Evolutionary conservation across 2,113 vertebrate species (phyloP), one percentile per base, ranked within the genome.

Genomic region (Ranitomeya imitator): DNA sequence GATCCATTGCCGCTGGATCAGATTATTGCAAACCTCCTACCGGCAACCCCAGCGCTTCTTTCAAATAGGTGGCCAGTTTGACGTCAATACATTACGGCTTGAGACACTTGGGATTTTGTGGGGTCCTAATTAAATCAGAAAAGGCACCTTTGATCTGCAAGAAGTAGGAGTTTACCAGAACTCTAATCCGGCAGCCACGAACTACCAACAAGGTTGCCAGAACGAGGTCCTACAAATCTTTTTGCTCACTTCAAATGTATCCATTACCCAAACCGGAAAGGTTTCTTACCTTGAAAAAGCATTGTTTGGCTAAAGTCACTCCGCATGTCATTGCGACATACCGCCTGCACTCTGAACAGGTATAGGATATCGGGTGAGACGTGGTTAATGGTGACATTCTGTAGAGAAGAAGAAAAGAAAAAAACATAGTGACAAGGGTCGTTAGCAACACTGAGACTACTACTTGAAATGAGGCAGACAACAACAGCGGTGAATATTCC

Each of bases 221-320:
- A 45, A 4, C 37, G 3, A 4, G 37, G 37, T 45, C 37, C 37
- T 4, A 45, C 37, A 3, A 5, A 45, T 45, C 37, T 45, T 45
- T 45, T 45, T 45, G 5, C 1, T 45, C 37, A 45, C 3, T 5
- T 45, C 37, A 45, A 18, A 60, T 18, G 8, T 81, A 7, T 19
- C 8, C 0, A 60, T 31, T 59, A 60, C 5, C 57, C 31, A n/a
- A 31, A 59, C 7, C 1, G 18, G 11, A 51, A 76, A 69, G 60
- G 16, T 1, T 14, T 55, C 93, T 93, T 94, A 99, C 98, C 98
- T 96, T 97, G 96, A 91, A 99, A 98, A 87, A 99, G 96, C 97
- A 99, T 97, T 84, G 97, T 99, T 92, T 99, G 98, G 93, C 98
- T 99, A 95, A 99, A 99, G 94, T 99, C 98, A 84, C 98, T 99